Evolutionary conservation across 2,888 invertebrate genomes (phyloP).

Genomic region (Brachylomia viminalis): DNA sequence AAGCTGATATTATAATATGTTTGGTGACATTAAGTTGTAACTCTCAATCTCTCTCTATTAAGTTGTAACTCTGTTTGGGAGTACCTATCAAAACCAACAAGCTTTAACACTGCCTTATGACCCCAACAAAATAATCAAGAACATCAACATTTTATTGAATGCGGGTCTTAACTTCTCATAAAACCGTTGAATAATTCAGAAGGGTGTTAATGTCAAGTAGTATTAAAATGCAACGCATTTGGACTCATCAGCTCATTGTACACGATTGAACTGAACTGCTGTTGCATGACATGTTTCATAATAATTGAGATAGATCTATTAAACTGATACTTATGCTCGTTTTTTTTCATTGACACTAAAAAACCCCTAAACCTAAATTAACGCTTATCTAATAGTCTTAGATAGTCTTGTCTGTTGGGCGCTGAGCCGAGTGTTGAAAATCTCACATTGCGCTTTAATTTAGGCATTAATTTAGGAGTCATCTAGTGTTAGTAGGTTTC

Average conservation of each 20-base stretch:
- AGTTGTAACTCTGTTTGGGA: no score
- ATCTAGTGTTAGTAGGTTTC: neutral
- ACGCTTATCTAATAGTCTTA: neutral
- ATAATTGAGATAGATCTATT: constrained; percentile 26
- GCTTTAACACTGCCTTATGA: neutral
- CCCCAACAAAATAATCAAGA: constrained; percentile 39
- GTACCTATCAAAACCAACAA: neutral
- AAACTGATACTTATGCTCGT: neutral
- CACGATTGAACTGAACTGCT: constrained; percentile 34
- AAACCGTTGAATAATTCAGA: constrained; percentile 55
- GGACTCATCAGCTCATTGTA: constrained; percentile 24
- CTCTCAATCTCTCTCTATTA: no score
- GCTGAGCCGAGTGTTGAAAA: neutral
- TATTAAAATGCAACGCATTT: constrained; percentile 54
- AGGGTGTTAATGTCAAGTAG: constrained; percentile 36
- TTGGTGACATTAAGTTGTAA: neutral
- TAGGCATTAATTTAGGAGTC: neutral
- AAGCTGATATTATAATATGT: neutral
- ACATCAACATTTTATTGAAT: constrained; percentile 42
- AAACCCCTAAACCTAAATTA: neutral
- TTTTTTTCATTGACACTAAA: neutral
- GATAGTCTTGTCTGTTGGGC: no score
- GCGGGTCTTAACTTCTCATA: constrained; percentile 43
- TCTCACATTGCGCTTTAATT: neutral
- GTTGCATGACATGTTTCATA: constrained; percentile 20